Percentiles rank a stretch among this genome's conserved stretches.
Conservation (phyloP, 2,888 invertebrate genomes). For the Aleiodes testaceus region DNA sequence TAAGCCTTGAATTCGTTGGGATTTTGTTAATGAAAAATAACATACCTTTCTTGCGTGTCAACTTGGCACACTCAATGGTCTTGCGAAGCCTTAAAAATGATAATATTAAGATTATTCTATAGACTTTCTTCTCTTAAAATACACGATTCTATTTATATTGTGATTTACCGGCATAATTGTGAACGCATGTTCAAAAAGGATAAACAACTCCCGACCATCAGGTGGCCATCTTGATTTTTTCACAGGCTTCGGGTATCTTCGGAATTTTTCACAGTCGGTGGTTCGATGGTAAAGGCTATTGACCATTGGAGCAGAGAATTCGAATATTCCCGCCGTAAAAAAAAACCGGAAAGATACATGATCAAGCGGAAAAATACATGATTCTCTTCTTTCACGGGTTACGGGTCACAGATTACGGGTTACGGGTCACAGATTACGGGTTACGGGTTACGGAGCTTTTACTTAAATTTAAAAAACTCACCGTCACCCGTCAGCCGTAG, state of each 20-base stretch:
- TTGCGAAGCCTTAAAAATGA: slow-evolving; percentile 40
- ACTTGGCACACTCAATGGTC: slow-evolving; percentile 27
- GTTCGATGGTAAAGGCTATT: no score
- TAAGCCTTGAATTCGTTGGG: slow-evolving; percentile 41
- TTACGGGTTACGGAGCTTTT: no score
- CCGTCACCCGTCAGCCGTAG: no score
- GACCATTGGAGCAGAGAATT: no score
- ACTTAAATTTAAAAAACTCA: no score
- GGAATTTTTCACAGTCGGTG: neutral
- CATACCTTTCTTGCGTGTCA: slow-evolving; percentile 42
- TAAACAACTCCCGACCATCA: neutral
- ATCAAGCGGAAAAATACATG: no score
- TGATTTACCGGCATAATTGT: slow-evolving; percentile 20
- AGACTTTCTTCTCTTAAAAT: neutral
- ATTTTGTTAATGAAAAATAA: slow-evolving; percentile 29
- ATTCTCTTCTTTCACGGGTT: no score
- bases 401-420: no score
- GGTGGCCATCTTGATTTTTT: slow-evolving; percentile 14
- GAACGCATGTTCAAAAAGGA: slow-evolving; percentile 20
- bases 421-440: no score
- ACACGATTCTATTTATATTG: slow-evolving; percentile 3
- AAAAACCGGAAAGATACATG: no score
- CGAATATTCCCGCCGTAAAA: no score
- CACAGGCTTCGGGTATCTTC: neutral
- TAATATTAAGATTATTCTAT: slow-evolving; percentile 29